Conservation (phyloP, 2,888 invertebrate species). For the Diplolepis rosae region DNA sequence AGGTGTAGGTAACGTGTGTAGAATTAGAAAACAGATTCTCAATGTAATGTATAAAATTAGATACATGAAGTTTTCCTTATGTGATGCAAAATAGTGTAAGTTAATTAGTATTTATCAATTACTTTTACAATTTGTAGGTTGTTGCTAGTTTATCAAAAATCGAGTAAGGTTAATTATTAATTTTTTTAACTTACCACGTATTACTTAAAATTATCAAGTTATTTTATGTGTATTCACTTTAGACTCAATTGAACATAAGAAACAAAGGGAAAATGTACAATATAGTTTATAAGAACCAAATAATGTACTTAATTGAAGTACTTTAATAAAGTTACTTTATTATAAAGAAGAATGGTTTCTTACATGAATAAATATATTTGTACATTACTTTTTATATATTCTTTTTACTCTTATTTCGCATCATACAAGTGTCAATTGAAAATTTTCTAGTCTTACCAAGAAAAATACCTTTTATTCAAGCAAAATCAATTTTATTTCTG, state of each 20-base stretch:
- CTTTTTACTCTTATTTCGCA: background rate
- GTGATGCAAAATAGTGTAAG: background rate
- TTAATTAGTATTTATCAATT: background rate
- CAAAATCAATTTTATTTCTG: background rate
- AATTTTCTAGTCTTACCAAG: background rate
- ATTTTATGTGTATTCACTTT: background rate
- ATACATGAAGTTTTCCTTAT: background rate
- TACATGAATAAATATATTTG: constrained; percentile 19
- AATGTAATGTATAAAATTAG: constrained; percentile 11
- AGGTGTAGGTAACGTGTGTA: no score
- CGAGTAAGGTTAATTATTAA: background rate
- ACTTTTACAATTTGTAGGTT: no score
- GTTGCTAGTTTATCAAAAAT: no score
- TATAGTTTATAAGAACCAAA: background rate
- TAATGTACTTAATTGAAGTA: constrained; percentile 23
- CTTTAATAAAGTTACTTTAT: constrained; percentile 20
- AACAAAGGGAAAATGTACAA: background rate
- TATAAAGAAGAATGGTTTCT: background rate
- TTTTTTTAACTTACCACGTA: background rate
- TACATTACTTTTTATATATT: constrained; percentile 10
- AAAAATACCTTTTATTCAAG: no score
- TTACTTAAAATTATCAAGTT: background rate
- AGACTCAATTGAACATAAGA: background rate
- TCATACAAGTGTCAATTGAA: background rate
- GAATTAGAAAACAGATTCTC: background rate